Conservation (phyloP, 2,113 vertebrate species). For the Motacilla tschutschensis region DNA sequence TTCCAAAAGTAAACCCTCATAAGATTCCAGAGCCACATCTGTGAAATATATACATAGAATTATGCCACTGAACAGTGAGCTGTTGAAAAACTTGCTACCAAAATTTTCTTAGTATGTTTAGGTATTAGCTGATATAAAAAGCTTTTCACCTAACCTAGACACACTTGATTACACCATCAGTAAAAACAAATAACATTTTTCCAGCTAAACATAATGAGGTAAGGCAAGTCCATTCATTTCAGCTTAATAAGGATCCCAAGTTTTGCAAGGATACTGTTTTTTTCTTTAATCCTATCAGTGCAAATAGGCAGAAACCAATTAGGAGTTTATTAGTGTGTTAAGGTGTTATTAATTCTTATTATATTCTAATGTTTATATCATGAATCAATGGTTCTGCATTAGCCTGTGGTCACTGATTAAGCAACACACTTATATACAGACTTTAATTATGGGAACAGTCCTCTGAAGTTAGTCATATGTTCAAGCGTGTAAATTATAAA, state of each 20-base stretch:
- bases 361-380: constrained; percentile 21
- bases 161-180: background rate
- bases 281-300: constrained; percentile 43
- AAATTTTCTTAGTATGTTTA: background rate
- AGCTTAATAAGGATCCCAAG: background rate
- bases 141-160: background rate
- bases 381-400: constrained; percentile 23
- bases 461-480: background rate
- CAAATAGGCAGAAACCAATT: constrained; percentile 48
- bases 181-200: constrained; percentile 1
- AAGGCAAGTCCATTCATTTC: background rate
- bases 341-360: constrained; percentile 14
- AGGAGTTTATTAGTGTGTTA: constrained; percentile 24
- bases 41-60: constrained; percentile 39
- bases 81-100: background rate
- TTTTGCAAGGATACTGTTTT: background rate
- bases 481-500: background rate
- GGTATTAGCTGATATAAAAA: background rate
- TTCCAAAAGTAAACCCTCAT: background rate
- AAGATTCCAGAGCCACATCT: constrained; percentile 16
- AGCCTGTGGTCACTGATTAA: background rate
- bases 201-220: background rate
- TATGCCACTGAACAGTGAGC: background rate
- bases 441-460: background rate
- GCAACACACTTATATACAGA: background rate